Conservation (phyloP, 2,113 vertebrate genomes). For the Hemichromis elongatus region DNA sequence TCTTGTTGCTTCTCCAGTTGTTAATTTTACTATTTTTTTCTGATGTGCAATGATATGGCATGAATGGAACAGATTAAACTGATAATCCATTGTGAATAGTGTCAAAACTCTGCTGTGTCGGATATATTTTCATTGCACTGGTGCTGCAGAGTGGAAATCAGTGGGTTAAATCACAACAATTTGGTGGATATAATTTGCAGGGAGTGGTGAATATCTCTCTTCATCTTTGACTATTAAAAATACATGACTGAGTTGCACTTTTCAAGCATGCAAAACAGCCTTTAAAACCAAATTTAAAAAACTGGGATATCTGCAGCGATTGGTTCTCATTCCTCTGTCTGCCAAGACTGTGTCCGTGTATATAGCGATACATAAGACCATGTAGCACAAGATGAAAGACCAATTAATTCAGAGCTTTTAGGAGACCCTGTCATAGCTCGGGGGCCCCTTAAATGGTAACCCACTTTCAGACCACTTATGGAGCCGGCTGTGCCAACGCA, state of each 20-base stretch:
- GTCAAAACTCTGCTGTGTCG: not conserved
- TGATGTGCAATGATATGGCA: not conserved
- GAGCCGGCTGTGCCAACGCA: not conserved
- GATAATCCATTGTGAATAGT: not conserved
- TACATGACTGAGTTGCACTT: not conserved
- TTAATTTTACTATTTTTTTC: not conserved
- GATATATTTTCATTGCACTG: not conserved
- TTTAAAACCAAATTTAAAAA: not conserved
- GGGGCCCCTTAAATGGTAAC: constrained; percentile 35
- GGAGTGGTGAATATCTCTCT: not conserved
- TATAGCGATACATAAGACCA: not conserved
- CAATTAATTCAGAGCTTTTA: constrained; percentile 29
- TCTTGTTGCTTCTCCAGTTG: not conserved
- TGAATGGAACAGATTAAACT: not conserved
- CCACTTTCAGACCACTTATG: constrained; percentile 36
- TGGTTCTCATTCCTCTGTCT: not conserved
- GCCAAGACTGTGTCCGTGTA: not conserved
- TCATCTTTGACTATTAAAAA: not conserved
- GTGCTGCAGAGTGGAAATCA: not conserved
- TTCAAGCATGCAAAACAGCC: not conserved
- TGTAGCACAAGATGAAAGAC: not conserved
- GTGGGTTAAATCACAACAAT: not conserved
- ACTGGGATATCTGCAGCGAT: not conserved
- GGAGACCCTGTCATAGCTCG: constrained; percentile 5
- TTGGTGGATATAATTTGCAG: not conserved